Evolutionary conservation across 2,113 vertebrate species (phyloP).

Genomic region (Galeopterus variegatus): DNA sequence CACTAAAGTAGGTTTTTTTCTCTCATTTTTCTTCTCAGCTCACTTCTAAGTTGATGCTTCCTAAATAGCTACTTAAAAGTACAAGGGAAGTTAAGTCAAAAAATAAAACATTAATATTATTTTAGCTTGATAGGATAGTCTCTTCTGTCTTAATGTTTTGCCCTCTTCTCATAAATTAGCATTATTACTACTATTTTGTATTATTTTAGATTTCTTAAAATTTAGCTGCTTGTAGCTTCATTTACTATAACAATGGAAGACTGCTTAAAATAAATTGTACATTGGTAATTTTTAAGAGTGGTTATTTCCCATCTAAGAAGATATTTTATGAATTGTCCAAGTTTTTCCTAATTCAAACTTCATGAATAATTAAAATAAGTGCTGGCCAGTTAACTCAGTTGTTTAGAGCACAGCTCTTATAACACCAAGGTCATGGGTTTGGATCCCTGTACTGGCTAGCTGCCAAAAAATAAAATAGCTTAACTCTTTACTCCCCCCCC

Average conservation of each 20-base stretch:
- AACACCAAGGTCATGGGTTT: too few relatives aligned
- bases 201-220: slow-evolving; percentile 14
- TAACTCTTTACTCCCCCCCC: not conserved
- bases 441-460: too few relatives aligned
- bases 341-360: slow-evolving; percentile 13
- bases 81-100: not conserved
- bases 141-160: slow-evolving; percentile 11
- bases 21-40: not conserved
- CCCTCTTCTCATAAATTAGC: not conserved
- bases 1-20: not conserved
- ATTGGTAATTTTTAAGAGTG: not conserved
- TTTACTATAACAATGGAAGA: slow-evolving; percentile 14
- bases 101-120: slow-evolving; percentile 48
- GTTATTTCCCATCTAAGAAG: slow-evolving; percentile 20
- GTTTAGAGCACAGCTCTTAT: too few relatives aligned
- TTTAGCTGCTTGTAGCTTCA: not conserved
- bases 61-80: not conserved
- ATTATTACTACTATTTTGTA: not conserved
- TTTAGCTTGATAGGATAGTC: not conserved
- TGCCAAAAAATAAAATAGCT: not conserved
- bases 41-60: not conserved
- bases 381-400: too few relatives aligned
- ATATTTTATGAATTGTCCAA: not conserved
- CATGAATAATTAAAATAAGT: too few relatives aligned
- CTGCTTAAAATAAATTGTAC: slow-evolving; percentile 21